Evolutionary conservation across 2,888 invertebrate genomes (phyloP).

Genomic region (Tenthredo livida): DNA sequence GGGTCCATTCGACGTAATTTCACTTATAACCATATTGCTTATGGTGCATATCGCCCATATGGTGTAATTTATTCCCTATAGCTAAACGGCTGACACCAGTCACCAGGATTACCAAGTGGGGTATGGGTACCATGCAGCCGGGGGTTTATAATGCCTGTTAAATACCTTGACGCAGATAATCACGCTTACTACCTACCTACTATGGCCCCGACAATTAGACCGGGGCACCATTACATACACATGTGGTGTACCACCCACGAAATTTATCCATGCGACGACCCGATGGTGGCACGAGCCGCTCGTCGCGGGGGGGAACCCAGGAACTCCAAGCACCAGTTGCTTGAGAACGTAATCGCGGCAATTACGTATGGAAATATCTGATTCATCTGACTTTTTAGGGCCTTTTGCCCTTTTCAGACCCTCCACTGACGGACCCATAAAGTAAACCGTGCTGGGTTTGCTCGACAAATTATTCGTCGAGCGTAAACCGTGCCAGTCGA

Average conservation of each 20-base stretch:
- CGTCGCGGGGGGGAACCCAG: conserved; percentile 41
- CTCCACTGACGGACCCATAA: background rate
- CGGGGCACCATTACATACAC: conserved; percentile 54
- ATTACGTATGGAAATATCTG: conserved; percentile 77
- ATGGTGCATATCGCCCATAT: background rate
- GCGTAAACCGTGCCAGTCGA: background rate
- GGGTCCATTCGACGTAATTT: background rate
- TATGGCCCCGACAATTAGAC: conserved; percentile 63
- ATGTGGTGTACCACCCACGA: conserved; percentile 42
- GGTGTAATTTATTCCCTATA: conserved; percentile 63
- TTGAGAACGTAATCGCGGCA: conserved; percentile 72
- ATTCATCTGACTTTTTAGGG: conserved; percentile 69
- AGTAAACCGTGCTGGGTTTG: background rate
- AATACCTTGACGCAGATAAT: conserved; percentile 52
- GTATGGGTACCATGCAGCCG: background rate
- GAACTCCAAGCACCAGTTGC: conserved; percentile 70
- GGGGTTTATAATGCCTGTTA: conserved; percentile 23
- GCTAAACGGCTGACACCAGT: conserved; percentile 51
- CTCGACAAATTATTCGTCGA: background rate
- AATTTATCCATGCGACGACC: conserved; percentile 51
- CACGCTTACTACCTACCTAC: conserved; percentile 52
- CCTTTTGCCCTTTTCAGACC: background rate
- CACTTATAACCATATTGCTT: conserved; percentile 22
- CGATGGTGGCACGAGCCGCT: conserved; percentile 45
- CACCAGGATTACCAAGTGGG: conserved; percentile 27